Percentiles rank a stretch among this genome's conserved stretches.
These are phyloP conservation scores for Sebastes schlegelii DNA, from an alignment of 2,113 vertebrate genomes.

Conservation along the genomic window DNA sequence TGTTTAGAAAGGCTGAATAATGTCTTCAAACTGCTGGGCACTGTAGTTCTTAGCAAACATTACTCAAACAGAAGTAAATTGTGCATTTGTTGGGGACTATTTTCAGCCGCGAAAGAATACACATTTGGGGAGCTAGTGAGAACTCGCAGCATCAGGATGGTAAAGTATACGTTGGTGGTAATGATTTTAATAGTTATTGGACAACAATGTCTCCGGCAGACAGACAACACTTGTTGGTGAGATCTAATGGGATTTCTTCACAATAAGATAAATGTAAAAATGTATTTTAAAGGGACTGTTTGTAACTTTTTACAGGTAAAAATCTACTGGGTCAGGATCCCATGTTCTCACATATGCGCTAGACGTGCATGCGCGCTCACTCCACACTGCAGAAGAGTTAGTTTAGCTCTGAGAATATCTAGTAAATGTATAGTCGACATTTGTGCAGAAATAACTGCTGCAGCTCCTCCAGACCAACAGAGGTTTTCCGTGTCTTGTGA, in stretches of 20 bases:
- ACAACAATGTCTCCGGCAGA: not conserved
- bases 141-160: not conserved
- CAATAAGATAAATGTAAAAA: not conserved
- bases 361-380: too few species aligned
- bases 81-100: not conserved
- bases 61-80: not conserved
- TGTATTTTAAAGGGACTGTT: too few species aligned
- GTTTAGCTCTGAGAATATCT: too few species aligned
- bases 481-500: too few species aligned
- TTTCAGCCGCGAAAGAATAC: not conserved
- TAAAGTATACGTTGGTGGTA: not conserved
- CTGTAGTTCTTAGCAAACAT: not conserved
- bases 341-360: too few species aligned
- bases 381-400: too few species aligned
- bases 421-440: too few species aligned
- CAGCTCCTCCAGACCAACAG: too few species aligned
- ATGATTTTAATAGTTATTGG: not conserved
- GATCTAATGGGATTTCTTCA: not conserved
- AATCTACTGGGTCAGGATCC: too few species aligned
- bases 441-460: too few species aligned
- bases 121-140: not conserved
- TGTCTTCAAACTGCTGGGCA: not conserved
- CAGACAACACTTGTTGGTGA: not conserved
- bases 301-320: too few species aligned
- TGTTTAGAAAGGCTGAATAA: too few species aligned